A percentile compares a stretch with the other conserved stretches of the same genome.
These are phyloP conservation scores for Agapostemon virescens DNA, from an alignment of 2,888 invertebrate species.

Conservation along the genomic window DNA sequence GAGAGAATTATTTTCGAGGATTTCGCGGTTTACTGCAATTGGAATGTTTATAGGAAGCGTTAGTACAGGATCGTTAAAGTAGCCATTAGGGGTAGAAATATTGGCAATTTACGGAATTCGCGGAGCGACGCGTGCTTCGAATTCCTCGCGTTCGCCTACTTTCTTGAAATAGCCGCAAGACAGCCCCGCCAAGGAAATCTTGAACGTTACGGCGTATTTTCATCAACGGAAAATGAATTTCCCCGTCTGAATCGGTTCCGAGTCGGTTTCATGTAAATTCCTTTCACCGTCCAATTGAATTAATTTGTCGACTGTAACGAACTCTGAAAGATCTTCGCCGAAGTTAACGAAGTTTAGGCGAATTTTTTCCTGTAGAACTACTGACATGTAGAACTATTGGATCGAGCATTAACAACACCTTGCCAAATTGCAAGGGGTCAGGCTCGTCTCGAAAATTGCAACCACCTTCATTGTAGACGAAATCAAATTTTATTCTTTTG, in stretches of 20 bases:
- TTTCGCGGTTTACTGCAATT: neutral
- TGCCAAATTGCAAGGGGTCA: too few relatives aligned
- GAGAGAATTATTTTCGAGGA: neutral
- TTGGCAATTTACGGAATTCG: conserved; percentile 44
- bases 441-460: too few relatives aligned
- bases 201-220: conserved; percentile 19
- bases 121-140: conserved; percentile 38
- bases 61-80: neutral
- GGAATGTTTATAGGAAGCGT: neutral
- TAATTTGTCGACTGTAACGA: neutral
- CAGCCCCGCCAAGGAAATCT: conserved; percentile 33
- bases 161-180: conserved; percentile 54
- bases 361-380: neutral
- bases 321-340: conserved; percentile 21
- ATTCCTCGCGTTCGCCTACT: conserved; percentile 58
- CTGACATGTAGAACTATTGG: neutral
- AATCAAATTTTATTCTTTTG: too few relatives aligned
- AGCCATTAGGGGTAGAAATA: conserved; percentile 18
- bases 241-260: neutral
- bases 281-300: neutral
- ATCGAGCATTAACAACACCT: too few relatives aligned
- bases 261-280: neutral
- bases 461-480: too few relatives aligned
- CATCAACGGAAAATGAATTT: conserved; percentile 15
- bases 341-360: conserved; percentile 20